Evolutionary conservation across 2,797 vertebrate species (phyloP), one percentile per base, ranked within the genome.

Genomic region (Sebastes vulpes): DNA sequence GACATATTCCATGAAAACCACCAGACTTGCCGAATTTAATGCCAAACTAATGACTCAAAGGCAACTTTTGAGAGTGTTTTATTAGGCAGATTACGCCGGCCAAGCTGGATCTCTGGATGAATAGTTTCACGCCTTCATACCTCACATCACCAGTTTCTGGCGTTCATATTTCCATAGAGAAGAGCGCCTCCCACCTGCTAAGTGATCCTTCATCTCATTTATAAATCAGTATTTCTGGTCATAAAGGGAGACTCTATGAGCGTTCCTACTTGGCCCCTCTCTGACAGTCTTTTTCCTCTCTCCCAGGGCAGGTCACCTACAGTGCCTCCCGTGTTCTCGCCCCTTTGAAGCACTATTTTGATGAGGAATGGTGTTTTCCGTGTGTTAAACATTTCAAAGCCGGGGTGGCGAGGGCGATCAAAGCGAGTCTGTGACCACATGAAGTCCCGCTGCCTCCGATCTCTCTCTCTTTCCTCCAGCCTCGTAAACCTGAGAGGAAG

Each of bases 231-330:
- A 66, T 79, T 84, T 83, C 20, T 60, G 76, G 69, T 79, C 77
- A 89, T 85, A 92, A 94, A 94, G 74, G 72, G 76, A 54, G 42
- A 48, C 89, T 82, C 74, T 92, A 73, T 94, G 82, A 61, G 61
- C 16, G 56, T 32, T 75, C 42, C 57, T 53, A 2, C 67, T 65
- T 29, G 5, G 60, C 67, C 80, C 35, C 65, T 73, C 82, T 79
- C 79, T 89, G 83, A 91, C 85, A 52, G 72, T 50, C 78, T 91
- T 92, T 90, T 91, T 84, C 83, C 87, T 76, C 71, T 80, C 50
- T 50, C 46, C 60, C 26, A 46, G 77, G 61, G 38, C 35, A 81
- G 77, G 57, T 81, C 82, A 83, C 71, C 77, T 35, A 89, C 87
- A 93, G 57, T 82, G 70, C 74, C 74, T 42, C 61, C 53, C 25